Evolutionary conservation across 1,140 invertebrate species (phyloP), one percentile per base, ranked within the genome.

Genomic region (Atopsyche davidsoni): DNA sequence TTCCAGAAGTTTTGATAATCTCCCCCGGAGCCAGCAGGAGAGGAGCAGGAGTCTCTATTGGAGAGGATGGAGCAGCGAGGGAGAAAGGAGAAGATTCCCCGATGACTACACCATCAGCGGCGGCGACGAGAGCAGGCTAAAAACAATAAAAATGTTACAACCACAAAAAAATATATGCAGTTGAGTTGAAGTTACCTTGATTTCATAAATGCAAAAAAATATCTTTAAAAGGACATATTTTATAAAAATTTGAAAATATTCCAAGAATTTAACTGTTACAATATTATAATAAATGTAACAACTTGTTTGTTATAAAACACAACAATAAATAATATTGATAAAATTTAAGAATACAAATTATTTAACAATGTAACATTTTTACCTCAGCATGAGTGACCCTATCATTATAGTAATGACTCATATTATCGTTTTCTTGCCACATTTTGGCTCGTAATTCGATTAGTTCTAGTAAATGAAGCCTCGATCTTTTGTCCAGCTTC

Each of bases 371-470:
- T n/a, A 28, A 7, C 4, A 42, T 16, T 62, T 59, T 63, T 69
- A 87, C 85, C 74, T 87, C 83, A 59, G 82, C 71, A 70, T 82
- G 80, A 57, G 77, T 80, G 57, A 85, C 76, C 70, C 88, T 88
- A 61, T 86, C 81, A 60, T 81, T 82, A 64, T 91, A 92, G 70
- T 90, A 92, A 55, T 82, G 80, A 68, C 80, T 83, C 70, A 88
- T 82, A 51, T 84, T 82, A 68, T 89, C 86, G 54, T 79, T 82
- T 45, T 80, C 79, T 61, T 83, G 81, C 89, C 89, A 94, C 60
- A 86, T 80, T 66, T 87, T 87, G 40, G 89, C 89, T 66, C 90
- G 75, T 55, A 92, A 74, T 74, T 94, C 90, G 56, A 94, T 89
- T 28, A 92, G 72, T 75, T 92, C 88, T 61, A 94, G 77, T 55